Conservation (phyloP, 2,888 invertebrate species). For the Penaeus monodon region DNA sequence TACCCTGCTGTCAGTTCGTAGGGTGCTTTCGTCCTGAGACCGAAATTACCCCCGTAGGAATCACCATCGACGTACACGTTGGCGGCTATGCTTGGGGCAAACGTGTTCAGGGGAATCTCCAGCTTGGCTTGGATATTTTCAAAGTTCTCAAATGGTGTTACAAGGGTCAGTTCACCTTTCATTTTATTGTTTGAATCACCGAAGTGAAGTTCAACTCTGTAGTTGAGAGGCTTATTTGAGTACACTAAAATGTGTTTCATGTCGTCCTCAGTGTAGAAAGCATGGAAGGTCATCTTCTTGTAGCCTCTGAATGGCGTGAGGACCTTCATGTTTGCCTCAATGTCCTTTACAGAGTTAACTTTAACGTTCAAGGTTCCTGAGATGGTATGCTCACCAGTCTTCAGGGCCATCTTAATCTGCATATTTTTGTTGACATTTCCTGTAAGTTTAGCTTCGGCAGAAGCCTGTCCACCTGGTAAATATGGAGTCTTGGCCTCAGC, state of each 20-base stretch:
- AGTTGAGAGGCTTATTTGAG: background rate
- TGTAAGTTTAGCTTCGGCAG: constrained; percentile 1
- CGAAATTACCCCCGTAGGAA: background rate
- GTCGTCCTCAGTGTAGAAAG: background rate
- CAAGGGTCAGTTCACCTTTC: background rate
- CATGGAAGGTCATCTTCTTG: constrained; percentile 8
- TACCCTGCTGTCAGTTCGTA: constrained; percentile 1
- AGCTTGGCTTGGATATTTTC: background rate
- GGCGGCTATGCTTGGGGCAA: background rate
- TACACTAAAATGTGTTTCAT: background rate
- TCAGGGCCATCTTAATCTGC: constrained; percentile 11
- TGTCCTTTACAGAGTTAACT: background rate
- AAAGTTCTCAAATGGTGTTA: background rate
- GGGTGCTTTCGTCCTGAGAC: constrained; percentile 24
- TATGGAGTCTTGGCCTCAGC: constrained; percentile 1
- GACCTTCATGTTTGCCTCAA: background rate
- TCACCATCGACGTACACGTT: background rate
- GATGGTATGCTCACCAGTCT: background rate
- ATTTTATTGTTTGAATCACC: background rate
- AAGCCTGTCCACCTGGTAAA: background rate
- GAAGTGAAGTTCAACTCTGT: background rate
- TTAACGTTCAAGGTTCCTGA: background rate
- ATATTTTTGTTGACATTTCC: background rate
- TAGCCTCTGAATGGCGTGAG: constrained; percentile 21
- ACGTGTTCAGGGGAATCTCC: constrained; percentile 15